A percentile compares a stretch with the other conserved stretches of the same genome.
These are phyloP conservation scores for Chionoecetes opilio DNA, from an alignment of 1,140 invertebrate species.

Conservation along the genomic window DNA sequence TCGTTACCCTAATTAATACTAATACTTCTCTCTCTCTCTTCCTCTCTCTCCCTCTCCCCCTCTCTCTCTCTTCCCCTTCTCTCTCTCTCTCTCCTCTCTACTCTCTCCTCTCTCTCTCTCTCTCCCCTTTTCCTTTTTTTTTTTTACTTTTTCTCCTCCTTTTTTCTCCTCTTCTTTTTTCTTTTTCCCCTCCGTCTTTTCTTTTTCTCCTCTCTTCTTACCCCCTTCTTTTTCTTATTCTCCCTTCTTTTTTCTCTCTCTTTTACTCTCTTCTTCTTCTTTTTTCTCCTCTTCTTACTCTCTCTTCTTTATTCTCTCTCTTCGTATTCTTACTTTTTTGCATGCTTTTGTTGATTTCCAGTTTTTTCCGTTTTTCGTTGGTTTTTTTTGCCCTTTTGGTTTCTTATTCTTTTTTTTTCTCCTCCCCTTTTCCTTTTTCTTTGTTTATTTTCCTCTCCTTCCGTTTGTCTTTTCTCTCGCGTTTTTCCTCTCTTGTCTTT, in stretches of 20 bases:
- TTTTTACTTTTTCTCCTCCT: neutral
- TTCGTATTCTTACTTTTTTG: too few relatives aligned
- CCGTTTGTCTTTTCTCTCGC: neutral
- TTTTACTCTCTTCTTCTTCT: neutral
- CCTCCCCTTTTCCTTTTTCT: neutral
- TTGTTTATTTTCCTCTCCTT: neutral
- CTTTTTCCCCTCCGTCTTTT: neutral
- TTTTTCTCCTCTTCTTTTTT: neutral
- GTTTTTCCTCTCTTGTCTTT: neutral
- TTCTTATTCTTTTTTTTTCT: neutral
- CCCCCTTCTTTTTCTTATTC: neutral
- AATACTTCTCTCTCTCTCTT: too few relatives aligned
- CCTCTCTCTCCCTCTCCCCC: too few relatives aligned
- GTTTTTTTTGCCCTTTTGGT: neutral
- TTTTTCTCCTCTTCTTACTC: too few relatives aligned
- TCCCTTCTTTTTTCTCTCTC: neutral
- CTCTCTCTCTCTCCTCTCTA: too few relatives aligned
- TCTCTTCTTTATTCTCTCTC: too few relatives aligned
- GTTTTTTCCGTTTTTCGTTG: neutral
- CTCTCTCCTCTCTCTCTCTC: neutral
- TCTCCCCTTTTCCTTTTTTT: neutral
- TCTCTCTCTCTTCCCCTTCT: too few relatives aligned
- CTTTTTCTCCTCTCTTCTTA: neutral
- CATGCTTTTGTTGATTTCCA: too few relatives aligned
- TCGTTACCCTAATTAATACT: too few relatives aligned